Conservation (phyloP, 1,140 invertebrate species). For the Drosophila nasuta region DNA sequence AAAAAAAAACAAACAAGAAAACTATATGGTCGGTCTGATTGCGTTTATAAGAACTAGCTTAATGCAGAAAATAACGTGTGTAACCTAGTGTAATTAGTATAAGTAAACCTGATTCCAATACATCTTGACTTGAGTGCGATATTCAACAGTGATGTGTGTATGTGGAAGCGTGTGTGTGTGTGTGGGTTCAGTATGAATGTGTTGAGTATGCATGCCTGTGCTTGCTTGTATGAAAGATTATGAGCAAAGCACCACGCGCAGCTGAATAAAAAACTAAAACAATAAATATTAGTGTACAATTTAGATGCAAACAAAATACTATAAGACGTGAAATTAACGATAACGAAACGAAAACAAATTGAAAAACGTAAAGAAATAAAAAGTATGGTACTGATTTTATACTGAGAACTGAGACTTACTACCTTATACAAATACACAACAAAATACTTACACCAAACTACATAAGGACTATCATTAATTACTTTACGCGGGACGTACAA, state of each 20-base stretch:
- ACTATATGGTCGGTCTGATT: constrained; percentile 33
- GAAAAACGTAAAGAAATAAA: constrained; percentile 50
- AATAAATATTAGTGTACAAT: constrained; percentile 50
- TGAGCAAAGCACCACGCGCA: constrained; percentile 74
- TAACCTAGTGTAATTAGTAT: constrained; percentile 2
- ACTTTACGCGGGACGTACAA: constrained; percentile 72
- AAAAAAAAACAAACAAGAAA: constrained; percentile 22
- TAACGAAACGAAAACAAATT: constrained; percentile 30
- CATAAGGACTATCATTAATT: constrained; percentile 71
- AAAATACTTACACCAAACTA: constrained; percentile 44
- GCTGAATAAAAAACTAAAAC: constrained; percentile 53
- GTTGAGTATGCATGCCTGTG: constrained; percentile 3
- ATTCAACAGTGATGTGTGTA: constrained; percentile 11
- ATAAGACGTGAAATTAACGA: constrained; percentile 10
- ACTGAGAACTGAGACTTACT: constrained; percentile 81
- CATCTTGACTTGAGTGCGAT: neutral
- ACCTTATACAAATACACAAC: constrained; percentile 69
- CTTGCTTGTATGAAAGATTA: constrained; percentile 22
- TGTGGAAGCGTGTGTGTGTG: neutral
- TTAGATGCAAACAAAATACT: constrained; percentile 24
- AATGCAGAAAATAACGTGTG: neutral
- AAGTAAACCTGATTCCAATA: constrained; percentile 9
- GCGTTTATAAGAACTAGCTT: neutral
- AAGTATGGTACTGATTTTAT: constrained; percentile 80
- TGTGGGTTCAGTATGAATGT: constrained; percentile 8